Base-by-base conservation (phyloP, 2,888 invertebrate species). In the Anoplius nigerrimus region DNA sequence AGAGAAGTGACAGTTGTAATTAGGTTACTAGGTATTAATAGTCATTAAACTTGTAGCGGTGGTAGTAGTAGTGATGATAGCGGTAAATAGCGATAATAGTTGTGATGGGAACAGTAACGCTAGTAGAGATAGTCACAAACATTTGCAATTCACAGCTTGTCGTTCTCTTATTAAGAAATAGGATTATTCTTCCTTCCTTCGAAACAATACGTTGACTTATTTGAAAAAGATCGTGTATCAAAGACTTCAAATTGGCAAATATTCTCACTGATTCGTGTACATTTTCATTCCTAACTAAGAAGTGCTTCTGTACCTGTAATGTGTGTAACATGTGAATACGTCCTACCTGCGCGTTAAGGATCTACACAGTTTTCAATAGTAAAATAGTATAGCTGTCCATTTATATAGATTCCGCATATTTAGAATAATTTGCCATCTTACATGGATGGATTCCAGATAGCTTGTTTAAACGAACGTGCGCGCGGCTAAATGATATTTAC, bases 221-320 rank as follows among this genome's bases (percentile, higher is more conserved):
- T 27, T 3, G 6, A 48, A 42, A 42, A 48, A 48, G 46, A 59
- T 22, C 0, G n/a, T 24, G 15, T 18, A 48, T 34, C 1, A 42
- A 55, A 55, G 34, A 55, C 13, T 27, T 3, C 27, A 4, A 34
- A 42, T 42, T 34, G 18, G 48, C 42, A 53, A 61, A 21, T n/a
- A 42, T 53, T 53, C 34, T 51, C n/a, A 27, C 22, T 45, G 46
- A 57, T 53, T 55, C 22, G 45, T 51, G 21, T 62, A 53, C 24
- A 60, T 58, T 68, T 34, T 45, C 56, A 71, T 53, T 53, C 54
- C 57, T 65, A 65, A 56, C 58, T 71, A 66, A 62, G 51, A 64
- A 58, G 54, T 65, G 57, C 51, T 63, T 18, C 27, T 18, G 46
- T 59, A 21, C 27, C 51, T n/a, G 48, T 48, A 48, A 24, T 21